Conservation (phyloP, 2,113 vertebrate genomes). For the Microcebus ravelobensis region DNA sequence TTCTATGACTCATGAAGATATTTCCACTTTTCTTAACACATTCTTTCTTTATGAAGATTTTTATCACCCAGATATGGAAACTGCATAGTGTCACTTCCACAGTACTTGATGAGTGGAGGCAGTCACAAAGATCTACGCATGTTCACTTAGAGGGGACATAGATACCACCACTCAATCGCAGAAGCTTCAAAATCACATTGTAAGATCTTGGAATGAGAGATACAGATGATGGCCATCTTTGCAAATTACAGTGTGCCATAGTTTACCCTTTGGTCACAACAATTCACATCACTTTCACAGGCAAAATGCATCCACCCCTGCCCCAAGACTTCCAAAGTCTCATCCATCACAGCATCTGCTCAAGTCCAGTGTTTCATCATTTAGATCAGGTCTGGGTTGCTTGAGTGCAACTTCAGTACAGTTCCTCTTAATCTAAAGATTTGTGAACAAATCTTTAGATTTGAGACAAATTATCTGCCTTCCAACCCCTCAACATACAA, state of each 20-base stretch:
- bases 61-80: neutral
- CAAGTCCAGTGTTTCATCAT: neutral
- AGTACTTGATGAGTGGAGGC: neutral
- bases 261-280: neutral
- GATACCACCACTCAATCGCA: neutral
- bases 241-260: neutral
- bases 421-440: neutral
- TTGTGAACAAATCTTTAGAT: neutral
- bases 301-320: neutral
- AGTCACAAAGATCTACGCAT: neutral
- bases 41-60: neutral
- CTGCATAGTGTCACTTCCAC: neutral
- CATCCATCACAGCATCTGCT: neutral
- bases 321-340: neutral
- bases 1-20: neutral
- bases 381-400: neutral
- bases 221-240: neutral
- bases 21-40: neutral
- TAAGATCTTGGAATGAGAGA: neutral
- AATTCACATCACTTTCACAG: neutral
- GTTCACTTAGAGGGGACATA: neutral
- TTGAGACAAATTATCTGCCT: neutral
- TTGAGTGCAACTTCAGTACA: neutral
- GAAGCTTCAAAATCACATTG: neutral
- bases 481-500: neutral